Evolutionary conservation across 2,797 vertebrate species (phyloP), one percentile per base, ranked within the genome.

Genomic region (Phoxinus dragarum): DNA sequence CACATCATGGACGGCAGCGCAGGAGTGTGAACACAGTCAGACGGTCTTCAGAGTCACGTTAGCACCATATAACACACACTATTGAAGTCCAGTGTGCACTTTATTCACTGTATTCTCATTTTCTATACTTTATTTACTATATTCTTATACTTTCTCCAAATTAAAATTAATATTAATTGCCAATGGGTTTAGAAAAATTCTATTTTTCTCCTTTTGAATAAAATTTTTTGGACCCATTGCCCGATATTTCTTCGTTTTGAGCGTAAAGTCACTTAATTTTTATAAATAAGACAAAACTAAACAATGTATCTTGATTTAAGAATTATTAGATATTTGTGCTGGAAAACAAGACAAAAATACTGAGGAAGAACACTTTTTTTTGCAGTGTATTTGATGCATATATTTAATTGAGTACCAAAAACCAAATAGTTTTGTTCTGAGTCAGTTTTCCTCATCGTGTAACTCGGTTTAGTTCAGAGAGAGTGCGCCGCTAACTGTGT

Each of bases 401-500:
- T 54, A 21, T 56, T 31, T 4, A 10, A n/a, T 2, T 10, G 16
- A 49, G n/a, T 2, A 34, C 44, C 47, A 52, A 12, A 74, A 52
- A 12, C 5, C 9, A 11, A 19, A 27, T 4, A 11, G 17, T 52
- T 73, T 9, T 31, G 44, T 12, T 74, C 6, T 34, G 44, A 52
- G 27, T 36, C 31, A 72, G 38, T 27, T 47, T 72, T 47, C 80
- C 68, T 80, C 52, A 59, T 80, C 4, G 40, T 71, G 38, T 64
- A 67, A 67, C 38, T 52, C 21, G 42, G 72, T 80, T 59, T 64
- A 19, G 34, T 8, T 69, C 67, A 76, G 73, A 40, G 40, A 17
- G 42, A 42, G 72, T 12, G 71, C 4, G 34, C 27, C 21, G 14
- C 88, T 90, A 86, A 86, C 84, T 85, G 86, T 83, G 52, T 64